Conservation (phyloP, 2,113 vertebrate species). For the Reinhardtius hippoglossoides region DNA sequence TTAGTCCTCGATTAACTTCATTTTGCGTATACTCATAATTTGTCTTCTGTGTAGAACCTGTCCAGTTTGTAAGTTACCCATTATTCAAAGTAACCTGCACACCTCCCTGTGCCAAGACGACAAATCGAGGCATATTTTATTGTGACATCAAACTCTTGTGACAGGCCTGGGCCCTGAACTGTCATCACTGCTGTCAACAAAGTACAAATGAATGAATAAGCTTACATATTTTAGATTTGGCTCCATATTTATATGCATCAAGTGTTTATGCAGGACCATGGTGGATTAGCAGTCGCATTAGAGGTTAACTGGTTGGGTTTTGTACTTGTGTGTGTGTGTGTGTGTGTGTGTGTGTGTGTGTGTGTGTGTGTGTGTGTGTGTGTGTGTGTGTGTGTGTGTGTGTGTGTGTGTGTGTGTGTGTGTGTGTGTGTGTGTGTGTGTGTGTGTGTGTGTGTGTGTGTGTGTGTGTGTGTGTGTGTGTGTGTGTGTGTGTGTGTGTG, state of each 20-base stretch:
- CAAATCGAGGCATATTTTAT: neutral
- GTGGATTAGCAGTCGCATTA: neutral
- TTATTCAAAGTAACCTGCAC: no score
- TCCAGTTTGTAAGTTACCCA: neutral
- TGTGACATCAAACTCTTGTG: neutral
- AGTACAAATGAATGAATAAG: neutral
- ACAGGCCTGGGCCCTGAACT: neutral
- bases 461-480: no score
- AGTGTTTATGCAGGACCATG: neutral
- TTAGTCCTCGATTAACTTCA: no score
- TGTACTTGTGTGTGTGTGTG: slow-evolving; percentile 21
- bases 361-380: neutral
- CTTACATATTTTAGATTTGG: neutral
- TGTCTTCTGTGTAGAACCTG: no score
- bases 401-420: neutral
- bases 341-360: neutral
- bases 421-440: neutral
- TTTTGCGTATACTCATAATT: no score
- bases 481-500: no score
- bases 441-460: no score
- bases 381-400: neutral
- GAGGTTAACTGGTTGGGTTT: slow-evolving; percentile 11
- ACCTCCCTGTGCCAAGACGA: no score
- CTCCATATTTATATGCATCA: neutral
- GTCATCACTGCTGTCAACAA: slow-evolving; percentile 1